phyloP scores from a whole-genome alignment of 2,888 invertebrate genomes.

The Blastobasis adustella region DNA sequence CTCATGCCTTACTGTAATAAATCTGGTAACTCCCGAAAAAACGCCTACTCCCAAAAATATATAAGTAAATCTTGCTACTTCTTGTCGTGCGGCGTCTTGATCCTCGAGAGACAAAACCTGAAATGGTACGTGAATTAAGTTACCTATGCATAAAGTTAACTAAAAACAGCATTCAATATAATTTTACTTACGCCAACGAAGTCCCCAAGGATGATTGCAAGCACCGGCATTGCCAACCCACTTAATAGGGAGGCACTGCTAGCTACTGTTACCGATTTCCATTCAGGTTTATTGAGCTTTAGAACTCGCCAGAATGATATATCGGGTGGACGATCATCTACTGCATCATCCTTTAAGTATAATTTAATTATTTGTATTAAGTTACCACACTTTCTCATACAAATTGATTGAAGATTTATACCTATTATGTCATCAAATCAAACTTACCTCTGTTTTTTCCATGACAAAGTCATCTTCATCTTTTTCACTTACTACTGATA shows the following conservation, averaged over 20 bases:
- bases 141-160: too few species aligned
- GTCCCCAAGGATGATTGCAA: slow-evolving; percentile 83
- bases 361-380: not conserved
- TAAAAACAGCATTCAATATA: too few species aligned
- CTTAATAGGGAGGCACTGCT: slow-evolving; percentile 77
- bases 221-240: slow-evolving; percentile 83
- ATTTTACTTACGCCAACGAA: slow-evolving; percentile 78
- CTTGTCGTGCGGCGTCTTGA: slow-evolving; percentile 66
- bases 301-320: slow-evolving; percentile 70
- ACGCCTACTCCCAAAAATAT: slow-evolving; percentile 81
- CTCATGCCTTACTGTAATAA: slow-evolving; percentile 72
- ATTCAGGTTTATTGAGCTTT: slow-evolving; percentile 79
- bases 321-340: slow-evolving; percentile 26
- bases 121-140: slow-evolving; percentile 11
- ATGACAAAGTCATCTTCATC: slow-evolving; percentile 36
- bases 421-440: not conserved
- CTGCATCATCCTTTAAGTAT: slow-evolving; percentile 18
- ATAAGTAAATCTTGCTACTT: slow-evolving; percentile 77
- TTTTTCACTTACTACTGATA: slow-evolving; percentile 44
- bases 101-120: slow-evolving; percentile 65
- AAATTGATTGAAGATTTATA: not conserved
- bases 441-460: slow-evolving; percentile 29
- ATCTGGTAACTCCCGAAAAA: slow-evolving; percentile 78
- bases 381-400: not conserved
- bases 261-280: slow-evolving; percentile 77